Evolutionary conservation across 2,113 vertebrate genomes (phyloP), one percentile per base, ranked within the genome.

Genomic region (Sorex araneus): DNA sequence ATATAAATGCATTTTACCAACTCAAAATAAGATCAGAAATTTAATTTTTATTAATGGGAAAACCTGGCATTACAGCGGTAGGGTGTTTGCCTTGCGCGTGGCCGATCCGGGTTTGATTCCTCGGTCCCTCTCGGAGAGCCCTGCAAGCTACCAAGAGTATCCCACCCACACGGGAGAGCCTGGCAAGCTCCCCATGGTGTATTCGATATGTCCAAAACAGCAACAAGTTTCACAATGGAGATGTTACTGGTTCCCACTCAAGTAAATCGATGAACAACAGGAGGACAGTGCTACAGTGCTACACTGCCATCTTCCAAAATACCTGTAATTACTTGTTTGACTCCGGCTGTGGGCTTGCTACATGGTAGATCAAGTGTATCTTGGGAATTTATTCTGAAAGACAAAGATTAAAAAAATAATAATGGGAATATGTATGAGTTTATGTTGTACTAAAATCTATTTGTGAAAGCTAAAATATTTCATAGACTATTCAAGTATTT

Each of bases 281-380:
- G n/a, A n/a, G n/a, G n/a, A n/a, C n/a, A n/a, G n/a, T n/a, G n/a
- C n/a, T n/a, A n/a, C n/a, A n/a, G n/a, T n/a, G n/a, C n/a, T n/a
- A n/a, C n/a, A 57, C 23, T 18, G 28, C 12, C 43, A 6, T 36
- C 66, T 60, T 77, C 54, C 40, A 30, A 77, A 78, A 16, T 34
- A 64, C 1, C 34, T 87, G 28, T 34, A 63, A 47, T 30, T 8
- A 8, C 16, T 18, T 43, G 2, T 57, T 82, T 78, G 6, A 23
- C 30, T 19, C 12, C 34, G 13, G 6, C 70, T 12, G 30, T n/a
- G 47, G 69, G 27, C 57, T 60, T 60, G 19, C 15, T 27, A 8
- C 0, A 0, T 0, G 4, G 16, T 19, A 16, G 3, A 40, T 15
- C 36, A 13, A 67, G 19, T 18, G 0, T 19, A 71, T 25, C 25